These are phyloP conservation scores for Drosophila greeni DNA, from an alignment of 2,888 invertebrate species.

Conservation along the genomic window DNA sequence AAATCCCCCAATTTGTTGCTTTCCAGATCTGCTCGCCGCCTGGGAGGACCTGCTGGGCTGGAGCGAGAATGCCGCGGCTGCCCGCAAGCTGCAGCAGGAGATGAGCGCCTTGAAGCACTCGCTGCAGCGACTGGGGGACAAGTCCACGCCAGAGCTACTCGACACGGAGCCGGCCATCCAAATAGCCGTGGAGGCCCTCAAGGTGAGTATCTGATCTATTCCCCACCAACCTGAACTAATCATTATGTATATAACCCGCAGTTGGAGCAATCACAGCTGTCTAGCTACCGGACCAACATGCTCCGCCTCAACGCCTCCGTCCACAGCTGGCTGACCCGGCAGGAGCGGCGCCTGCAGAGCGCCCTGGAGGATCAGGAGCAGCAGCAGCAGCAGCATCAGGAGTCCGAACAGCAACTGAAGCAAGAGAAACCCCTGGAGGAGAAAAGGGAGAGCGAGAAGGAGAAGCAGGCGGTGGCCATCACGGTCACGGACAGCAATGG, in stretches of 20 bases:
- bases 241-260: conserved; percentile 33
- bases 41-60: conserved; percentile 79
- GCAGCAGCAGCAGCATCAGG: conserved; percentile 44
- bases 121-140: conserved; percentile 77
- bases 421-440: conserved; percentile 11
- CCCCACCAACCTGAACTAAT: neutral
- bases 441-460: conserved; percentile 30
- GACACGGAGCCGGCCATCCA: conserved; percentile 79
- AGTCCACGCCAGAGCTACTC: conserved; percentile 74
- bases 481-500: conserved; percentile 72
- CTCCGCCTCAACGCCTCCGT: conserved; percentile 79
- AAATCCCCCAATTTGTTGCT: conserved; percentile 8
- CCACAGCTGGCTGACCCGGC: conserved; percentile 79
- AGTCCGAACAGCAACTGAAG: conserved; percentile 54
- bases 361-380: conserved; percentile 69
- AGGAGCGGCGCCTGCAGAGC: conserved; percentile 77
- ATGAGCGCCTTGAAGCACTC: conserved; percentile 78
- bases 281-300: conserved; percentile 79
- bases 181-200: conserved; percentile 78
- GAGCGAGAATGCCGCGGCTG: conserved; percentile 79
- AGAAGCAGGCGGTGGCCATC: conserved; percentile 55
- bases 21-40: conserved; percentile 78
- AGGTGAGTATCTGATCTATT: conserved; percentile 62
- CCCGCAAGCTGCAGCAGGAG: conserved; percentile 79
- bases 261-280: conserved; percentile 78